These are phyloP conservation scores for Xylocampa areola DNA, from an alignment of 2,888 invertebrate genomes.

Conservation along the genomic window DNA sequence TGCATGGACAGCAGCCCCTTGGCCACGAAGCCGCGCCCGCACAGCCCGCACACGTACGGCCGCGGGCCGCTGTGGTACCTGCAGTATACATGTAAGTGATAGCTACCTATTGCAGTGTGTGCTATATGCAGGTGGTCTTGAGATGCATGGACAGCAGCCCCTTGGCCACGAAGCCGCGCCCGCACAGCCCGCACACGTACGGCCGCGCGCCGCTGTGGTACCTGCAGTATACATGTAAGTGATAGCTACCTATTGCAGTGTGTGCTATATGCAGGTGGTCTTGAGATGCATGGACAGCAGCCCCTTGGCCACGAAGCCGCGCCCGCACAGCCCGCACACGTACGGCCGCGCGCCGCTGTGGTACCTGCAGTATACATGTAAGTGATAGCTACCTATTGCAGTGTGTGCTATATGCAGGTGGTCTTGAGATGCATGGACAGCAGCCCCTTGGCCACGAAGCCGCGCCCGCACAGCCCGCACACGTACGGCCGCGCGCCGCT, in stretches of 20 bases:
- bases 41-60: constrained; percentile 89
- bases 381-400: no score
- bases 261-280: constrained; percentile 82
- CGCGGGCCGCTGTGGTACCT: no score
- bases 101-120: constrained; percentile 15
- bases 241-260: no score
- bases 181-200: constrained; percentile 89
- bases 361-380: constrained; percentile 71
- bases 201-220: no score
- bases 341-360: constrained; percentile 91
- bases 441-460: constrained; percentile 91
- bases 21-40: constrained; percentile 91
- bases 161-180: constrained; percentile 91
- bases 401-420: constrained; percentile 78
- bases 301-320: constrained; percentile 91
- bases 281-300: constrained; percentile 91
- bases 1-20: constrained; percentile 91
- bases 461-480: constrained; percentile 90
- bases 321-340: constrained; percentile 89
- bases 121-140: constrained; percentile 86
- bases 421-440: constrained; percentile 91
- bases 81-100: no score
- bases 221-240: no score
- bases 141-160: constrained; percentile 91
- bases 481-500: no score